Evolutionary conservation across 2,797 vertebrate genomes (phyloP).

Genomic region (Leptoclinus maculatus): DNA sequence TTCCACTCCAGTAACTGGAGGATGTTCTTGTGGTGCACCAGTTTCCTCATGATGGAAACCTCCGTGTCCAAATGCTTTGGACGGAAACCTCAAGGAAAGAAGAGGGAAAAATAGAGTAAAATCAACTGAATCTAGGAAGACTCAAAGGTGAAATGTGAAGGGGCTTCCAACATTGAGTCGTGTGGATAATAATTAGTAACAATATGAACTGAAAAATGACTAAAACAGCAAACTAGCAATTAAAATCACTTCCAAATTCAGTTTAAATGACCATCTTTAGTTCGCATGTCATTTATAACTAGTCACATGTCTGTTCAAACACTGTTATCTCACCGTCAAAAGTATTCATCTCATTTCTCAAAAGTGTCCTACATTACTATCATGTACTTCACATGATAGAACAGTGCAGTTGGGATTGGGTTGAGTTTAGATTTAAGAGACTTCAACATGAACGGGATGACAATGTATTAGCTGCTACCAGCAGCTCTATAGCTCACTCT

Average conservation of each 20-base stretch:
- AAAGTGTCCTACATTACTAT: neutral
- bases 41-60: slow-evolving; percentile 83
- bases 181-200: neutral
- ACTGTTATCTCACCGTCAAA: neutral
- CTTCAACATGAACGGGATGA: neutral
- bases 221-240: neutral
- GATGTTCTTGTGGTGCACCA: slow-evolving; percentile 83
- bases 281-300: neutral
- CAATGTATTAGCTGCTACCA: neutral
- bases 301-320: neutral
- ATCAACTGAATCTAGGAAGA: neutral
- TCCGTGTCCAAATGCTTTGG: slow-evolving; percentile 78
- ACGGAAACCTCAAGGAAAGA: slow-evolving; percentile 65
- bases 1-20: slow-evolving; percentile 86
- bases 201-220: neutral
- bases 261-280: neutral
- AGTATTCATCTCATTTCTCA: neutral
- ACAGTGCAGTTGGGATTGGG: neutral
- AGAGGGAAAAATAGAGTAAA: neutral
- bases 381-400: neutral
- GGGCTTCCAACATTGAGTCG: neutral
- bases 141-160: neutral
- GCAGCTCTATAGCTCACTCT: neutral
- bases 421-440: neutral
- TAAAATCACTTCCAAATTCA: neutral